These are phyloP conservation scores for Dichetophora obliterata DNA, from an alignment of 2,888 invertebrate species.

Conservation along the genomic window DNA sequence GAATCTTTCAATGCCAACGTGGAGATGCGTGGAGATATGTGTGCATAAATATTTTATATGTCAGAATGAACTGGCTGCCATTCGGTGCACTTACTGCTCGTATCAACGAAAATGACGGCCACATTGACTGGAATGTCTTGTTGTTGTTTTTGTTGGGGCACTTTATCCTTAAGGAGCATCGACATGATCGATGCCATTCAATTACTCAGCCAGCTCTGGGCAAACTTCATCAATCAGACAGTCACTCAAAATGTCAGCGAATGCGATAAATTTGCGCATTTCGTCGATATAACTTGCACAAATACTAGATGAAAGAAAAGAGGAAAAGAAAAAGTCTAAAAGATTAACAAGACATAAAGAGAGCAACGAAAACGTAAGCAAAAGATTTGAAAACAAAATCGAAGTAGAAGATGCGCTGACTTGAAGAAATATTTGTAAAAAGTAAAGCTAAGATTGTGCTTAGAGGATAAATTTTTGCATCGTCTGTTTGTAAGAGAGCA, in stretches of 20 bases:
- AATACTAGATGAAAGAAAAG: slow-evolving; percentile 31
- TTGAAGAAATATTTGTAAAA: too few relatives aligned
- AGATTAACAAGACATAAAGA: background rate
- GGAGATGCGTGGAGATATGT: background rate
- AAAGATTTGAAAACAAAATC: slow-evolving; percentile 15
- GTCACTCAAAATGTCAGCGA: slow-evolving; percentile 45
- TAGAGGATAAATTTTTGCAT: too few relatives aligned
- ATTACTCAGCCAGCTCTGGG: slow-evolving; percentile 45
- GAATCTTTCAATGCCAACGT: slow-evolving; percentile 29
- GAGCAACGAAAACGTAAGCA: background rate
- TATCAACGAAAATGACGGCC: background rate
- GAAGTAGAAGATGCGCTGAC: too few relatives aligned
- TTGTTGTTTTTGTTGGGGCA: background rate
- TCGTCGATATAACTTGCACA: slow-evolving; percentile 10
- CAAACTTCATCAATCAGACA: slow-evolving; percentile 44
- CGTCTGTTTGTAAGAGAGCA: too few relatives aligned
- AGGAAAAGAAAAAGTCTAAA: slow-evolving; percentile 2
- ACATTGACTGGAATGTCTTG: background rate
- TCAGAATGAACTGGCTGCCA: background rate
- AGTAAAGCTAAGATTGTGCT: too few relatives aligned
- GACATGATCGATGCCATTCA: slow-evolving; percentile 49
- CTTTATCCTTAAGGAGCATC: background rate
- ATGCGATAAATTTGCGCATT: slow-evolving; percentile 42
- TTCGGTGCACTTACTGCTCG: background rate
- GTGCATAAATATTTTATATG: slow-evolving; percentile 28